Base-by-base conservation (phyloP, 2,797 vertebrate species). In the Anabacerthia variegaticeps region DNA sequence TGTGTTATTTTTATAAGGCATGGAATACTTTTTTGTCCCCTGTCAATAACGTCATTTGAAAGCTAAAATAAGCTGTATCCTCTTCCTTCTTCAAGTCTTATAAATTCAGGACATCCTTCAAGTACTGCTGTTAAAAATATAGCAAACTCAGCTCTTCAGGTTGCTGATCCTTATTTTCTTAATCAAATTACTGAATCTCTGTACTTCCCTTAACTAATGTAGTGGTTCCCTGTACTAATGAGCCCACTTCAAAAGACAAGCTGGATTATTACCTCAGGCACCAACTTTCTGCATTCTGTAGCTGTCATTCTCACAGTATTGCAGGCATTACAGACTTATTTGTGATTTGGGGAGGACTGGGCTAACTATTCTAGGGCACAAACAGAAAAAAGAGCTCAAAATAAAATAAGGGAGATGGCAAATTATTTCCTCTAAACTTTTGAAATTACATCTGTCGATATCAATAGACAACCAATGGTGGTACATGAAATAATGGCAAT, bases 361-460 rank as follows among this genome's bases (percentile, higher is more conserved):
- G 15, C 6, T 72, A 63, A 75, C 9, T 5, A 30, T 68, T 37
- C 14, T 10, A 44, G 30, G 14, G 26, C 3, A 4, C 36, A 58
- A 58, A 58, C 7, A 44, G 73, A 32, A 44, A 54, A 39, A 71
- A 20, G 12, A 0, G 2, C 6, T 48, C 0, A 0, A 76, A 61
- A 4, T 8, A 44, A 78, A 66, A 36, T 5, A 84, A 15, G 74
- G 18, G 4, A 27, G 5, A 37, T 7, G 8, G 43, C 7, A 58
- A 78, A 37, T 34, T 43, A n/a, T 48, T 91, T 72, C 3, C 66
- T 84, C 62, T 21, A 71, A 69, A 49, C 1, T 3, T 49, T 46
- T 75, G 34, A 76, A 68, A 67, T 46, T 1, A 46, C 65, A 63
- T 67, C 34, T 49, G 27, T 39, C 2, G 0, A 3, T 41, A 61